Base-by-base conservation (phyloP, 2,888 invertebrate genomes). In the Barypeithes pellucidus region DNA sequence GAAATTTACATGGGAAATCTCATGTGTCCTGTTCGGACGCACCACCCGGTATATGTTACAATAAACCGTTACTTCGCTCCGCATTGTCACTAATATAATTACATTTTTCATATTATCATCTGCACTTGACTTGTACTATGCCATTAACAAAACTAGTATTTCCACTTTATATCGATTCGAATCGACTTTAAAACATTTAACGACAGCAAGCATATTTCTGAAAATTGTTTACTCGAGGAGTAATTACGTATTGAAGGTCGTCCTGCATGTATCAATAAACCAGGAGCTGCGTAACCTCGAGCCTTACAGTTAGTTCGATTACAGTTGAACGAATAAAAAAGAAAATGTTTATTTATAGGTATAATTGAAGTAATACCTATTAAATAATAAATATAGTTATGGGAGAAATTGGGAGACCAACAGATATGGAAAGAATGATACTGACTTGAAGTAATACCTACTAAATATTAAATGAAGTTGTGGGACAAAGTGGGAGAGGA, bases 141-240 rank as follows among this genome's bases (percentile, higher is more conserved):
- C 43, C 63, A 69, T 69, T 61, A 67, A 67, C 59, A 63, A 47
- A 67, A 62, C 62, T 59, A 45, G 63, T 62, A 73, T 68, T 63
- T 73, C 67, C 70, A 57, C 60, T 57, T 33, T 69, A 75, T 73
- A 73, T 68, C 61, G 50, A 74, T 18, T 67, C 52, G 63, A 63
- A 22, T 50, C 43, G 61, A 61, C 33, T 36, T 68, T 60, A 29
- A 54, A 52, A 67, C 67, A 41, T 67, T 57, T 63, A 47, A 45
- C 18, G 45, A 70, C 54, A 70, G 50, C 62, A 45, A 70, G 54
- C 57, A 63, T 63, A 70, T 70, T 63, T 63, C 57, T 63, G 57
- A 70, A 70, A 70, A 70, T 70, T 70, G 50, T 70, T 70, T 70
- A 57, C 63, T 62, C 43, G 29, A 41, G 41, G 43, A 16, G 50